These are phyloP conservation scores for Brachymystax lenok DNA, from an alignment of 2,797 vertebrate genomes.

Conservation along the genomic window DNA sequence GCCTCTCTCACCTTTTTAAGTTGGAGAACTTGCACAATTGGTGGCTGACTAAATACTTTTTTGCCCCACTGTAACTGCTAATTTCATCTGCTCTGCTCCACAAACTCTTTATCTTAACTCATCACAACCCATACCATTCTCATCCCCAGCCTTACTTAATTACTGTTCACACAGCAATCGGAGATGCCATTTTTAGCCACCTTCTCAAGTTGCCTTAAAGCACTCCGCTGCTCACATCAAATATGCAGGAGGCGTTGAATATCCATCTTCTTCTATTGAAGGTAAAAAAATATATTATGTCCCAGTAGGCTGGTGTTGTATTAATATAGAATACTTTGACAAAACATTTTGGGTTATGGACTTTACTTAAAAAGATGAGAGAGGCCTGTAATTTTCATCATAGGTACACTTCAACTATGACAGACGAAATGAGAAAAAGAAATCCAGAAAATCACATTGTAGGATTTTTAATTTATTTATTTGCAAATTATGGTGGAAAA, in stretches of 20 bases:
- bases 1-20: no score
- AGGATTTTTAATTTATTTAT: no score
- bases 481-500: no score
- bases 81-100: conserved; percentile 73
- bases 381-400: no score
- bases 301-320: background rate
- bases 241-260: conserved; percentile 53
- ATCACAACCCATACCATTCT: conserved; percentile 5
- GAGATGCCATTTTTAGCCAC: conserved; percentile 54
- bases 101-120: conserved; percentile 76
- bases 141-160: conserved; percentile 46
- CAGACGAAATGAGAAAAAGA: no score
- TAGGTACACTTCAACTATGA: no score
- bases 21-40: no score
- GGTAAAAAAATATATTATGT: background rate
- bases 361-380: no score
- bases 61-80: no score
- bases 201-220: conserved; percentile 63
- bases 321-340: background rate
- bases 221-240: conserved; percentile 39
- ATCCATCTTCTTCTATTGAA: conserved; percentile 43
- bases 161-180: conserved; percentile 67
- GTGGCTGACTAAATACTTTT: no score
- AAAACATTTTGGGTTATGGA: background rate
- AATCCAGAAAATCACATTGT: no score